Conservation (phyloP, 2,888 invertebrate genomes). For the Tanytarsus gracilentus region DNA sequence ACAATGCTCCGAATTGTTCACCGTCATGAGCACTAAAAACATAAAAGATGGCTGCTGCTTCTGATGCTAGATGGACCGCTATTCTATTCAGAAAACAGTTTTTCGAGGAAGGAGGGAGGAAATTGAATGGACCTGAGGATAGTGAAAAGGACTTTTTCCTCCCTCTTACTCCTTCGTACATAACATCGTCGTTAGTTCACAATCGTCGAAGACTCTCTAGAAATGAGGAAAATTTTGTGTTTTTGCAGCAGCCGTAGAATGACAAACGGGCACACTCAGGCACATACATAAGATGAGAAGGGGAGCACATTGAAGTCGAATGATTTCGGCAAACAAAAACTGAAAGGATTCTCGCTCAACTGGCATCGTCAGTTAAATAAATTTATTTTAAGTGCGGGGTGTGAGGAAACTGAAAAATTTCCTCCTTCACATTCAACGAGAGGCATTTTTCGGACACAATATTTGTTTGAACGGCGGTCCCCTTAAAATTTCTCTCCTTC, state of each 20-base stretch:
- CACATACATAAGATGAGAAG: background rate
- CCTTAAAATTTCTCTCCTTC: background rate
- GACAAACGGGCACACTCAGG: constrained; percentile 1
- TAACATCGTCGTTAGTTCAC: no score
- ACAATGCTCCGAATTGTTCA: background rate
- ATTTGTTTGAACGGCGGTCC: constrained; percentile 2
- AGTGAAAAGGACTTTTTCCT: no score
- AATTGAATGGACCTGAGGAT: no score
- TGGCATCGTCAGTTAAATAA: background rate
- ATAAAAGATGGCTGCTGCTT: constrained; percentile 25
- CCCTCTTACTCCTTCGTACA: no score
- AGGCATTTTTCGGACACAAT: constrained; percentile 13
- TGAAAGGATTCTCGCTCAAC: constrained; percentile 19
- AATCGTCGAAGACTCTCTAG: no score
- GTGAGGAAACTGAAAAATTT: background rate
- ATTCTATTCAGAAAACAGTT: background rate
- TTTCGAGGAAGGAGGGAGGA: no score
- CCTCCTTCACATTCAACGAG: no score
- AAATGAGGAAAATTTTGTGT: background rate
- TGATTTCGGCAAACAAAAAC: constrained; percentile 25
- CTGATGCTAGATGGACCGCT: no score
- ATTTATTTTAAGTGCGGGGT: background rate
- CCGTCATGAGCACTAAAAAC: background rate
- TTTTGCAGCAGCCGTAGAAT: background rate
- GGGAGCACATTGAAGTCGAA: background rate